Evolutionary conservation across 2,888 invertebrate genomes (phyloP).

Genomic region (Cheilosia variabilis): DNA sequence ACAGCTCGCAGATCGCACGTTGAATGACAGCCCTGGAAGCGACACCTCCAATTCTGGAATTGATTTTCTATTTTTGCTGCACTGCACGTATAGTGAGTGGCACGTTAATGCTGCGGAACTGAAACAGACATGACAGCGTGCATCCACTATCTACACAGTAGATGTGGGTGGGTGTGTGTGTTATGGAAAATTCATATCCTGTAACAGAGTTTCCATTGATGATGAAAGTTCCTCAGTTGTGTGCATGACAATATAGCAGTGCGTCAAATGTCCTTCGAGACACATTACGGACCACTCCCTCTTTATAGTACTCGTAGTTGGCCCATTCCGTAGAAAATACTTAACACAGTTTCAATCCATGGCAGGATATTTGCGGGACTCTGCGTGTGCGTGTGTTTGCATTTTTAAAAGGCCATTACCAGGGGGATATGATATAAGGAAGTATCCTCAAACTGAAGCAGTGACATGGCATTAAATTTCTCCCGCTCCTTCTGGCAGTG

Average conservation of each 20-base stretch:
- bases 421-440: constrained; percentile 26
- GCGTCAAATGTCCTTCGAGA: constrained; percentile 63
- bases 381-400: constrained; percentile 32
- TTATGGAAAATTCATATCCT: constrained; percentile 38
- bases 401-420: constrained; percentile 63
- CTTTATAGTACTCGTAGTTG: background rate
- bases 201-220: constrained; percentile 22
- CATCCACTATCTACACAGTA: background rate
- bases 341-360: constrained; percentile 43
- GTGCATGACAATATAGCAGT: constrained; percentile 35
- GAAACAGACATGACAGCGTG: constrained; percentile 2
- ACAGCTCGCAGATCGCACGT: constrained; percentile 46
- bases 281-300: constrained; percentile 30
- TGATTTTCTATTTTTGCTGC: constrained; percentile 66
- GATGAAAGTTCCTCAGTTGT: constrained; percentile 56
- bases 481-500: constrained; percentile 30
- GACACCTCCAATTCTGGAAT: constrained; percentile 72
- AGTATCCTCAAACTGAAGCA: constrained; percentile 41
- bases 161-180: constrained; percentile 14
- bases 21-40: constrained; percentile 61
- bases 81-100: constrained; percentile 17
- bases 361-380: background rate
- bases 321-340: constrained; percentile 18
- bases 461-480: constrained; percentile 15
- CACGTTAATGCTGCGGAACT: constrained; percentile 25